These are phyloP conservation scores for Chelonoidis abingdonii DNA, from an alignment of 2,113 vertebrate species.

Conservation along the genomic window DNA sequence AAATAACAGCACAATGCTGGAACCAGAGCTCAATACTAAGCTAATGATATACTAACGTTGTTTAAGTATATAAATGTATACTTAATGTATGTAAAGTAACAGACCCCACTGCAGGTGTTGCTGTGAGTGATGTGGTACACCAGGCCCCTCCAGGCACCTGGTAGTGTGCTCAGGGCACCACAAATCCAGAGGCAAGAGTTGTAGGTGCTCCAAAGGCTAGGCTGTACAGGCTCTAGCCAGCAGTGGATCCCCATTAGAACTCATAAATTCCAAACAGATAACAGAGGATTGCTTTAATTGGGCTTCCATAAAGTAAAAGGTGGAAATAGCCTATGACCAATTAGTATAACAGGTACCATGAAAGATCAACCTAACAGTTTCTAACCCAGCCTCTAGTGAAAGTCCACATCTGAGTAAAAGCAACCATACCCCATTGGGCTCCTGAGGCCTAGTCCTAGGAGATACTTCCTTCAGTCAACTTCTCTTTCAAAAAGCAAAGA, in stretches of 20 bases:
- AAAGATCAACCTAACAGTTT: neutral
- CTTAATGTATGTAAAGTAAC: neutral
- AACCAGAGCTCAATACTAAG: neutral
- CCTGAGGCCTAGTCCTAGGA: neutral
- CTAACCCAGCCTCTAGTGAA: neutral
- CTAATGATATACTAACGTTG: rapidly evolving
- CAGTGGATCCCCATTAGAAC: neutral
- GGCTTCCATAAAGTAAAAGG: neutral
- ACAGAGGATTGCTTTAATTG: neutral
- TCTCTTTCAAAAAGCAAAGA: neutral
- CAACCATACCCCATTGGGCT: neutral
- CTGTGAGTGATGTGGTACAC: neutral
- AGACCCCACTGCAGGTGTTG: neutral
- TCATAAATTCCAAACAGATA: neutral
- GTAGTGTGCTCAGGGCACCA: neutral
- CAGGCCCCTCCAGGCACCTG: neutral
- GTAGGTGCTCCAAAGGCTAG: neutral
- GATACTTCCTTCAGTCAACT: neutral
- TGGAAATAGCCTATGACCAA: neutral
- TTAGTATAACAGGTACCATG: neutral
- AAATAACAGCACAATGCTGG: neutral
- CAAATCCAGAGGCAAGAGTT: neutral
- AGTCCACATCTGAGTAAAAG: neutral
- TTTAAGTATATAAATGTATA: neutral
- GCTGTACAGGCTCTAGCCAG: rapidly evolving